phyloP scores from a whole-genome alignment of 2,113 vertebrate genomes.

The Sylvilagus bachmani region DNA sequence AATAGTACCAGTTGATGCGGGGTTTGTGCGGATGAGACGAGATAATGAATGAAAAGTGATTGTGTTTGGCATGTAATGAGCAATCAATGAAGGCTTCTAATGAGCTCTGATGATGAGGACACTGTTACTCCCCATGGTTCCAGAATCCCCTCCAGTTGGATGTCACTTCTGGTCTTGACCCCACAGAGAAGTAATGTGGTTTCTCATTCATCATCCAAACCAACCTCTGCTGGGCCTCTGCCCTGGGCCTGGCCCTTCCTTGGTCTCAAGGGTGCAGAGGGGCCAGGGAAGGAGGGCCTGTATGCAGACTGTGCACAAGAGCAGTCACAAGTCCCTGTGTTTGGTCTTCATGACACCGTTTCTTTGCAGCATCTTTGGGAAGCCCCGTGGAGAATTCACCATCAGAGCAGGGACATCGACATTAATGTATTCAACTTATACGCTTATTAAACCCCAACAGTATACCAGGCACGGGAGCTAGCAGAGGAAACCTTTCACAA shows the following conservation, averaged over 20 bases:
- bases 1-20: neutral
- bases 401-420: neutral
- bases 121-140: neutral
- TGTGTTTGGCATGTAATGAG: neutral
- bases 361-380: neutral
- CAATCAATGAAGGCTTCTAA: no score
- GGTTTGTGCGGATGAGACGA: neutral
- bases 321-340: fast-evolving
- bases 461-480: neutral
- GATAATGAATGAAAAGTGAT: neutral
- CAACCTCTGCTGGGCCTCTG: neutral
- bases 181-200: neutral
- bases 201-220: neutral
- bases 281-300: fast-evolving
- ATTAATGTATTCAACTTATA: neutral
- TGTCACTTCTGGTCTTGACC: neutral
- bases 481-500: neutral
- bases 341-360: fast-evolving
- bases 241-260: neutral
- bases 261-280: neutral
- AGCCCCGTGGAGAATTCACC: neutral
- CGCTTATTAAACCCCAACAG: no score
- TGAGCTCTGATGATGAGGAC: neutral
- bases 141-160: neutral
- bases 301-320: neutral